A percentile compares a stretch with the other conserved stretches of the same genome.
These are phyloP conservation scores for Macrochelys suwanniensis DNA, from an alignment of 2,797 vertebrate species.

Conservation along the genomic window DNA sequence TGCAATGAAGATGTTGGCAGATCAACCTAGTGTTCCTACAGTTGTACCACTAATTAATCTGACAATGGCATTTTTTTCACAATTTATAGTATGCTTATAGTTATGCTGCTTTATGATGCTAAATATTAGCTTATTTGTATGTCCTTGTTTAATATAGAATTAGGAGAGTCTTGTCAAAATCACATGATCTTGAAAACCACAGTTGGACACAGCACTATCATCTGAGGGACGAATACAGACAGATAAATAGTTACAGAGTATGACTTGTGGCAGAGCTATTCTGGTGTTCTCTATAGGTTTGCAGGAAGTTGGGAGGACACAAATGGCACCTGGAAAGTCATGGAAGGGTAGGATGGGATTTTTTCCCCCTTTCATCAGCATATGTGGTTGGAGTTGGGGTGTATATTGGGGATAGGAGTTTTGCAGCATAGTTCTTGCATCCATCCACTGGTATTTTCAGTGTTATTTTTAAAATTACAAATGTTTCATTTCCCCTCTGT, in stretches of 20 bases:
- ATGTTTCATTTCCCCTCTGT: not conserved
- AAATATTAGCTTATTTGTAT: not conserved
- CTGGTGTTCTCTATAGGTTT: not conserved
- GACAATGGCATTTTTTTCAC: not conserved
- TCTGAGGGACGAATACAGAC: fast-evolving
- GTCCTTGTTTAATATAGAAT: not conserved
- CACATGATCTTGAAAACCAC: not conserved
- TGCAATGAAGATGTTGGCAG: not conserved
- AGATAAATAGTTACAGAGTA: not conserved
- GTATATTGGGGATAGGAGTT: no score
- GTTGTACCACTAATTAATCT: conserved; percentile 15
- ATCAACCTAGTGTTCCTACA: not conserved
- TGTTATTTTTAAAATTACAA: not conserved
- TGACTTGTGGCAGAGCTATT: not conserved
- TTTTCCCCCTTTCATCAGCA: not conserved
- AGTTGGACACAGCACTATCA: not conserved
- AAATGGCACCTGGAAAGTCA: not conserved
- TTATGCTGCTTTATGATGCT: not conserved
- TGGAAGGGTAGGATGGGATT: not conserved
- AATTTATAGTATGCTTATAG: not conserved
- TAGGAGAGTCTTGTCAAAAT: not conserved
- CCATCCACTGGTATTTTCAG: not conserved
- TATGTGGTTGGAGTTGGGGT: not conserved
- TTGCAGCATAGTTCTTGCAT: not conserved
- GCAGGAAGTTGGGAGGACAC: fast-evolving